A percentile compares a stretch with the other conserved stretches of the same genome.
phyloP scores from a whole-genome alignment of 2,113 vertebrate genomes.

The Conger conger region DNA sequence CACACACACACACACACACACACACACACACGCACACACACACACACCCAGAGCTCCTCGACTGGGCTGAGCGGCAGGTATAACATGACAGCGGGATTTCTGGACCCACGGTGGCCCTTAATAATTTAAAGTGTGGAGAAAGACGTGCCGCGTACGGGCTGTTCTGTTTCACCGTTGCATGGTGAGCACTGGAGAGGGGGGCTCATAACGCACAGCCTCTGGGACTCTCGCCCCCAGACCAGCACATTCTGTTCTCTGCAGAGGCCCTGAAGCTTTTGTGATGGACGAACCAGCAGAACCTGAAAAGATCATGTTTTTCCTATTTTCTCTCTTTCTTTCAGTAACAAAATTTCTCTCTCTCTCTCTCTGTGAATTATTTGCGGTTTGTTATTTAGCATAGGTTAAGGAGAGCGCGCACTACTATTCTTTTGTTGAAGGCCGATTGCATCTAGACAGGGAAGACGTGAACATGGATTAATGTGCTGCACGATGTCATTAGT shows the following conservation, averaged over 20 bases:
- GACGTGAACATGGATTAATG: too few relatives aligned
- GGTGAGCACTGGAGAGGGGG: too few relatives aligned
- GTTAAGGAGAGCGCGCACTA: too few relatives aligned
- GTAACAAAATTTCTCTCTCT: not conserved
- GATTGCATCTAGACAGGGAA: too few relatives aligned
- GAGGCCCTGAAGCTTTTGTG: not conserved
- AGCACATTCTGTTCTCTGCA: conserved; percentile 2
- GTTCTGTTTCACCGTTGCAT: not conserved
- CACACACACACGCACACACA: too few relatives aligned
- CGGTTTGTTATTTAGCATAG: too few relatives aligned
- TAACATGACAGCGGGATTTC: not conserved
- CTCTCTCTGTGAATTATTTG: too few relatives aligned
- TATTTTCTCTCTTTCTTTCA: not conserved
- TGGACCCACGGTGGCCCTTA: not conserved
- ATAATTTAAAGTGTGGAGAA: not conserved
- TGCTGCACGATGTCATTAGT: not conserved
- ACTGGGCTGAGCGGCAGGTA: not conserved
- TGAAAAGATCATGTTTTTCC: not conserved
- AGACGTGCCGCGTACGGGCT: not conserved
- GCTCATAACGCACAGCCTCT: not conserved
- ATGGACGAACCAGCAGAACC: not conserved
- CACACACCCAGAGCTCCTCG: too few relatives aligned
- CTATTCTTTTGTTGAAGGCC: too few relatives aligned
- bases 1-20: not conserved
- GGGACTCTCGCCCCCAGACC: not conserved